A percentile compares a stretch with the other conserved stretches of the same genome.
These are phyloP conservation scores for Macaria notata DNA, from an alignment of 2,888 invertebrate species.

Conservation along the genomic window DNA sequence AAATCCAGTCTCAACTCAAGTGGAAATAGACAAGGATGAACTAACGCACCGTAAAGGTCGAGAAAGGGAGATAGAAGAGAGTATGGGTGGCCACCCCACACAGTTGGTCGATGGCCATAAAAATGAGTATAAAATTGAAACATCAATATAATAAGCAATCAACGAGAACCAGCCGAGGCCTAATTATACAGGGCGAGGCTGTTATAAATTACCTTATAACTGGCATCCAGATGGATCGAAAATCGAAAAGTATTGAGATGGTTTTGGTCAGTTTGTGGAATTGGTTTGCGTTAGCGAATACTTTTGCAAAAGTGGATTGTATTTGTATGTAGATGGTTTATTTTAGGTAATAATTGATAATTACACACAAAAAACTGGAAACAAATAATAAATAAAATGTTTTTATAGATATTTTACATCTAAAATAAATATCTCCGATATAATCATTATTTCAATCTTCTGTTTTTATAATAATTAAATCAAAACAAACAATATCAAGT, in stretches of 20 bases:
- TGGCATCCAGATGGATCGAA: conserved; percentile 68
- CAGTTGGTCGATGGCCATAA: conserved; percentile 82
- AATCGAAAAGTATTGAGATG: conserved; percentile 39
- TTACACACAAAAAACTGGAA: too few species aligned
- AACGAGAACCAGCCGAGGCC: conserved; percentile 64
- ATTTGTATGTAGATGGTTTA: too few species aligned
- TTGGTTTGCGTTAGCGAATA: neutral
- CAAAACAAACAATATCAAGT: too few species aligned
- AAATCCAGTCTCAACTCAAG: conserved; percentile 51
- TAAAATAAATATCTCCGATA: too few species aligned
- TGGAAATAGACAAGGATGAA: conserved; percentile 60
- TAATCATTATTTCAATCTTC: too few species aligned
- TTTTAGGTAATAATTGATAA: too few species aligned
- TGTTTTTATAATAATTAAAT: too few species aligned
- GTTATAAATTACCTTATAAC: conserved; percentile 74
- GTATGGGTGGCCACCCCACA: conserved; percentile 83
- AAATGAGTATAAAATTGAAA: conserved; percentile 83
- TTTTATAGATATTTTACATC: too few species aligned
- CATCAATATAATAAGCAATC: conserved; percentile 83
- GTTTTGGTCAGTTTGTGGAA: neutral
- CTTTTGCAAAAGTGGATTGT: too few species aligned
- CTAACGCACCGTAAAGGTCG: conserved; percentile 40
- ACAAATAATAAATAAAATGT: too few species aligned
- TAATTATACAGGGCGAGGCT: conserved; percentile 77
- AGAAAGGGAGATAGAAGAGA: conserved; percentile 51